Evolutionary conservation across 1,140 invertebrate species (phyloP), one percentile per base, ranked within the genome.

Genomic region (Vanessa tameamea): DNA sequence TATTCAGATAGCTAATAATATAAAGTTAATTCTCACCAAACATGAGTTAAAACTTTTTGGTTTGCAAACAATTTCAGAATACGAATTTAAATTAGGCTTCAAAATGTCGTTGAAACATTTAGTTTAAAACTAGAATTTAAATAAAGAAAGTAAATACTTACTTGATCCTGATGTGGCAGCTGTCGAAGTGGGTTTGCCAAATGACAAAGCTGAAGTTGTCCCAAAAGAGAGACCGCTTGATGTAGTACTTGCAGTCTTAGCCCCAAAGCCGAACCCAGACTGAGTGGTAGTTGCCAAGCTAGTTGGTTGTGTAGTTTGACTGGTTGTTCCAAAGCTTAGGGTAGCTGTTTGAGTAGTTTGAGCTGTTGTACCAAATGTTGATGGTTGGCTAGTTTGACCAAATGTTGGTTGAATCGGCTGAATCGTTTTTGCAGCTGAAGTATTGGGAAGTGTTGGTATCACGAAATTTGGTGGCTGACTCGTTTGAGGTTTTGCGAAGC

Each of bases 141-240:
- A 55, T 16, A 9, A 16, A 7, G 3, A 20, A 23, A 16, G 20
- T 55, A 20, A 23, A 11, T 0, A 74, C 77, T 71, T 26, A 77
- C 75, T 71, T 53, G 75, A 76, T 3, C 66, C 55, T 48, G 70
- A 69, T 47, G 88, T 70, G 8, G 83, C 53, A 51, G 76, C 66
- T 23, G 80, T 69, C 13, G 75, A 57, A 57, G 53, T 76, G 11
- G 81, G 68, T 75, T 83, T 78, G 9, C 81, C 83, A 74, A 85
- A 83, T n/a, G 75, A 64, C 63, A 87, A 74, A 23, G 57, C 78
- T 31, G 79, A 73, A 16, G 51, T 78, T 53, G 78, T 77, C 8
- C 86, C 78, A 71, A 91, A 87, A 77, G 76, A 78, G 13, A 84
- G 75, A 20, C 82, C 81, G 20, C 80, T 72, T 2, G 87, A 57